Base-by-base conservation (phyloP, 2,888 invertebrate species). In the Cantharis flavilabris region DNA sequence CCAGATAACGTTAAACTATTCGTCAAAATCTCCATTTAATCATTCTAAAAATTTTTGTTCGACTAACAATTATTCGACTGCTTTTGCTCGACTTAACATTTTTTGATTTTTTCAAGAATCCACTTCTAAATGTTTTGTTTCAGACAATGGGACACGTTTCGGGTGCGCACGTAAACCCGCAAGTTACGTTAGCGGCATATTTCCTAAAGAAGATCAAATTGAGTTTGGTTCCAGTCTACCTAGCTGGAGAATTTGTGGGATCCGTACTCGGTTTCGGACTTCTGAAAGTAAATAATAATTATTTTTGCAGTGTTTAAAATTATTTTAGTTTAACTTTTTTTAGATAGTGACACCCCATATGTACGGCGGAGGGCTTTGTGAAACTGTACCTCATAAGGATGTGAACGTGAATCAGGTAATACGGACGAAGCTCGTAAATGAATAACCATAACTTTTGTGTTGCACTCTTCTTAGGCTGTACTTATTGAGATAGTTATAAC, bases 141-240 rank as follows among this genome's bases (percentile, higher is more conserved):
- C 88, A 93, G 91, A 91, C 91, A 74, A 93, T 95, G 79, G 95
- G 94, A 2, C 95, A 95, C 84, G 90, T 96, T 70, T 95, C 95
- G 28, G 94, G 94, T 18, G 93, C 94, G 0, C 94, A 94, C 84
- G 88, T 96, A 84, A 96, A 96, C 87, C 96, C 96, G 0, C 91
- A 93, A 0, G 93, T 96, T 4, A 94, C 95, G 0, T 85, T 94
- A 3, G 92, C 92, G 0, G 91, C 94, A 0, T 88, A 92, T 1
- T 86, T 94, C 63, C 89, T 91, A 84, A 92, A 92, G 0, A 86
- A 89, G 26, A 89, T 91, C 62, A 89, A 91, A 2, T 85, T 91
- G 0, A 64, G 83, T 3, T 86, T 90, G 67, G 93, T 91, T 0
- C 85, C 91, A 0, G 85, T 92, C 9, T 96, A 94, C 84, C 81